phyloP scores from a whole-genome alignment of 2,113 vertebrate species.

The Turnix velox region DNA sequence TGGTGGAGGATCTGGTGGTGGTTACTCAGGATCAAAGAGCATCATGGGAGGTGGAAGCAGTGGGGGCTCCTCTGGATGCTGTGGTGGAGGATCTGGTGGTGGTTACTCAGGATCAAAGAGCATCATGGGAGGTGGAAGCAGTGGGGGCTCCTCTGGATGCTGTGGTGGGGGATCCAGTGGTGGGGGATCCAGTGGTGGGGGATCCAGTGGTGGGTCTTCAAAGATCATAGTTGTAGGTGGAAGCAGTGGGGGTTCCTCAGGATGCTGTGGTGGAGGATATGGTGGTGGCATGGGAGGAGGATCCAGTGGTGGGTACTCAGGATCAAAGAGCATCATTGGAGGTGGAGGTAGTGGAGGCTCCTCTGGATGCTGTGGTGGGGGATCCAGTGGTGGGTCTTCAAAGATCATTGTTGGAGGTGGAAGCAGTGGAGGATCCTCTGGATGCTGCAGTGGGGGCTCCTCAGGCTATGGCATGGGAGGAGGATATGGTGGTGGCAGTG shows the following conservation, averaged over 20 bases:
- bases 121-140: too few relatives aligned
- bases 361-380: background rate
- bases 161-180: background rate
- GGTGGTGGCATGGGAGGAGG: background rate
- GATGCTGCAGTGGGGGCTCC: background rate
- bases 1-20: too few relatives aligned
- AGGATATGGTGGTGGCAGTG: too few relatives aligned
- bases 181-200: too few relatives aligned
- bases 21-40: too few relatives aligned
- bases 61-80: too few relatives aligned
- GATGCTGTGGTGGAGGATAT: background rate
- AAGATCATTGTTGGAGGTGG: background rate
- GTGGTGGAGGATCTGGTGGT: too few relatives aligned
- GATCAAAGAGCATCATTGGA: background rate
- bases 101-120: too few relatives aligned
- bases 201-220: background rate
- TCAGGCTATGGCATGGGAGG: too few relatives aligned
- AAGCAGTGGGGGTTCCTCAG: background rate
- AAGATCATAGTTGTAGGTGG: background rate
- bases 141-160: background rate
- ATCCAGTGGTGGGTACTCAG: background rate
- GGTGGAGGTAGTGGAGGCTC: background rate
- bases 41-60: too few relatives aligned
- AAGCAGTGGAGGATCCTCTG: background rate
- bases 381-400: fast-evolving